Evolutionary conservation across 2,797 vertebrate species (phyloP), one percentile per base, ranked within the genome.

Genomic region (Sebastiscus tertius): DNA sequence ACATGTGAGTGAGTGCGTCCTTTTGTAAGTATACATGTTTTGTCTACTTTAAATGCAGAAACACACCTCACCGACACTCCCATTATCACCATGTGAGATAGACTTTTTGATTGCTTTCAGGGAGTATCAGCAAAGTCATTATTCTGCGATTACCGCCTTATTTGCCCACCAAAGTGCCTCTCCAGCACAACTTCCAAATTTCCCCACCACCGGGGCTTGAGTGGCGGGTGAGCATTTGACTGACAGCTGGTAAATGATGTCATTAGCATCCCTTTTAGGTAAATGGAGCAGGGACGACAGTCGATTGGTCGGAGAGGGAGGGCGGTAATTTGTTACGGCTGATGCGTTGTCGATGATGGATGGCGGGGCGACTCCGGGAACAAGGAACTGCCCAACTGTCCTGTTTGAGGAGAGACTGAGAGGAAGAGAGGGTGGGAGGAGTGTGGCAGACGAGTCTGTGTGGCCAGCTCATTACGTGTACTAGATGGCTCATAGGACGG

Each of bases 241-340:
- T 82, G 93, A 85, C 90, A 87, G 86, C 80, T 86, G 81, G 72
- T 92, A 91, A 92, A 91, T 88, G 63, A 93, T 92, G 83, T 89
- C 87, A 87, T 92, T 92, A 90, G 83, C 79, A 70, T 86, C 58
- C 39, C 78, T 86, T 77, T 88, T 84, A 87, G 87, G 80, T 89
- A 90, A 92, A 88, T 80, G 76, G 79, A 89, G 85, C 86, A 24
- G 79, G 4, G 2, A 54, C 69, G n/a, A 81, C 80, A 82, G 80
- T 71, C 29, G 75, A 89, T 90, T 88, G 89, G 84, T 81, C 26
- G 20, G 52, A 20, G 11, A 78, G 42, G 27, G 52, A 65, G 72
- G 78, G 31, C 33, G 27, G 69, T 81, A 64, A 88, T 89, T 88
- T 90, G 76, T 83, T 67, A 77, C 8, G 27, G 83, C 36, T 72